Percentiles rank a stretch among this genome's conserved stretches.
Conservation (phyloP, 2,797 vertebrate genomes). For the Pampus argenteus region DNA sequence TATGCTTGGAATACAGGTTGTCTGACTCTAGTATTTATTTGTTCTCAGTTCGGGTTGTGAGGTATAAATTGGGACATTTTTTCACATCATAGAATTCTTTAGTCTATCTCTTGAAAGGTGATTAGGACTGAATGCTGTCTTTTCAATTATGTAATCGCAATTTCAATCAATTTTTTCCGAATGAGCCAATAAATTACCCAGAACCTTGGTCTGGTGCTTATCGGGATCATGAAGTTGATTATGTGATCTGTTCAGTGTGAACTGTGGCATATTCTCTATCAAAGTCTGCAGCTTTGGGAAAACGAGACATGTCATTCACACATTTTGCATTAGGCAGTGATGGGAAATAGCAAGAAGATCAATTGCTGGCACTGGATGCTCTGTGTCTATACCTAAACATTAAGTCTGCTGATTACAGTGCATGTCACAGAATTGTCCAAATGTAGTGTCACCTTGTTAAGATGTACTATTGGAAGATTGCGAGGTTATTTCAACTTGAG, state of each 20-base stretch:
- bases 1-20: constrained; percentile 30
- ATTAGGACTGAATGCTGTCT: constrained; percentile 58
- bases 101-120: constrained; percentile 45
- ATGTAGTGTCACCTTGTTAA: constrained; percentile 19
- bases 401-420: constrained; percentile 36
- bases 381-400: constrained; percentile 42
- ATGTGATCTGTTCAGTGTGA: constrained; percentile 47
- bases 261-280: constrained; percentile 38
- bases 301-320: constrained; percentile 47
- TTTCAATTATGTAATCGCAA: constrained; percentile 61
- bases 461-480: neutral
- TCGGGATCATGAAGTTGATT: constrained; percentile 55
- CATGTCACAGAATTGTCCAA: constrained; percentile 13
- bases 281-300: constrained; percentile 44
- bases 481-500: constrained; percentile 13
- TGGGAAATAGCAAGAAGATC: constrained; percentile 48
- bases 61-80: constrained; percentile 46
- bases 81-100: constrained; percentile 40
- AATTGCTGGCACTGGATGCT: constrained; percentile 49
- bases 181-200: constrained; percentile 54
- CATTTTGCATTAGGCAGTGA: constrained; percentile 50
- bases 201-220: constrained; percentile 43
- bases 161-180: constrained; percentile 50
- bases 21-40: constrained; percentile 55
- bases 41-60: constrained; percentile 49